Evolutionary conservation across 2,113 vertebrate genomes (phyloP), one percentile per base, ranked within the genome.

Genomic region (human (Homo sapiens)): DNA sequence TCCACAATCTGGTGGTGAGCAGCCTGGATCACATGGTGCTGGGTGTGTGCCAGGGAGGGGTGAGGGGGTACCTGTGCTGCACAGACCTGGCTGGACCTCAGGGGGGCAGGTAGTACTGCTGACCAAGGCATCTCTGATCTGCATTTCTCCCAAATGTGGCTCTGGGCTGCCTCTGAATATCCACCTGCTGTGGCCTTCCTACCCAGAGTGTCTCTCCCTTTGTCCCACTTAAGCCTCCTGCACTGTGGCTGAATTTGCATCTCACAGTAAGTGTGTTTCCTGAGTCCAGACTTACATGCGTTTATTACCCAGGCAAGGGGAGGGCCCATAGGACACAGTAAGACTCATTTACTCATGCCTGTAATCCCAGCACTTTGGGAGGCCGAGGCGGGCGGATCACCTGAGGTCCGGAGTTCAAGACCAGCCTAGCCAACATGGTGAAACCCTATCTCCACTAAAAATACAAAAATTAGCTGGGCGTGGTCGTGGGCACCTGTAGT

Each of bases 1-100:
- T 98, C 2, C 98, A 99, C 55, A 99, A 99, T 94, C 86, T 99
- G 93, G 99, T 99, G 64, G 79, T 97, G 0, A 99, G 99, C 6
- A 98, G 98, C 22, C 20, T 99, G 96, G 98, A 98, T 9, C 64
- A 11, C 6, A 98, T 98, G 98, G 98, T 98, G 0, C 59, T 59
- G 89, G 99, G 98, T 98, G 55, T 97, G 98, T 40, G 45, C n/a
- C 22, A 8, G 11, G 40, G 66, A n/a, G 10, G 27, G 25, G 25
- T 8, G 1, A 66, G 8, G 57, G 25, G 7, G 32, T 1, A 0
- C 17, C 61, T 30, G 68, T 22, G n/a, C 23, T 23, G 43, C 52
- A 45, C n/a, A 8, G 43, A 52, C 40, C 64, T 52, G 75, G 30
- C 32, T 66, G 48, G 52, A 68, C 52, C 17, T 48, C 20, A 11